These are phyloP conservation scores for Euproctis similis DNA, from an alignment of 2,888 invertebrate genomes.

Conservation along the genomic window DNA sequence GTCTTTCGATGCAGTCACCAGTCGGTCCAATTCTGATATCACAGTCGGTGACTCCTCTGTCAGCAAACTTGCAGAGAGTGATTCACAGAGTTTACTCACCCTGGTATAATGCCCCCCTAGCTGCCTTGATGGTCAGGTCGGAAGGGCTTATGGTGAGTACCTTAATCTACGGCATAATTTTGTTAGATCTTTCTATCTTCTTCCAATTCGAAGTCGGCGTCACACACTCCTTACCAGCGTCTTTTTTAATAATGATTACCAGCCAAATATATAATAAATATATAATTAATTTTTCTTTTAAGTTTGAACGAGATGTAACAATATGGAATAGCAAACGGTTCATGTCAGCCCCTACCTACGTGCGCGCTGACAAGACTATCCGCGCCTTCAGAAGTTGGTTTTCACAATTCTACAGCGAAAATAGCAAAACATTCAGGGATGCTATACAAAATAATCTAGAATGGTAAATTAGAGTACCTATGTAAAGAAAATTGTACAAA, in stretches of 20 bases:
- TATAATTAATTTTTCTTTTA: conserved; percentile 27
- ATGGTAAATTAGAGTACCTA: conserved; percentile 11
- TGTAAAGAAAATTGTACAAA: no score
- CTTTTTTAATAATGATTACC: background rate
- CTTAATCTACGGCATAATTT: no score
- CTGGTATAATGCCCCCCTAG: conserved; percentile 74
- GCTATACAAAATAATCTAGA: conserved; percentile 34
- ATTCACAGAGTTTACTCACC: conserved; percentile 86
- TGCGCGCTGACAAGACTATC: conserved; percentile 83
- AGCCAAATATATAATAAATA: background rate
- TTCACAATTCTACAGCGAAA: conserved; percentile 87
- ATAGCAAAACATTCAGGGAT: conserved; percentile 69
- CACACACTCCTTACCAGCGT: background rate
- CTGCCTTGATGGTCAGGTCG: conserved; percentile 78
- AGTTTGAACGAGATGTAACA: conserved; percentile 89
- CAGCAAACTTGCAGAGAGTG: conserved; percentile 84
- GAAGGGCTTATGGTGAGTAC: conserved; percentile 82
- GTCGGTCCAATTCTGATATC: conserved; percentile 79
- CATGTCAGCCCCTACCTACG: conserved; percentile 81
- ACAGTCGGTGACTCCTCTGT: conserved; percentile 87
- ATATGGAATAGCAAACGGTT: conserved; percentile 93
- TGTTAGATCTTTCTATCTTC: no score
- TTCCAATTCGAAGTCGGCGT: background rate
- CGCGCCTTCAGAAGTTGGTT: conserved; percentile 87
- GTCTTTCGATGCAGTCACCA: conserved; percentile 76